A percentile compares a stretch with the other conserved stretches of the same genome.
Conservation (phyloP, 2,888 invertebrate species). For the Gymnocheta viridis region DNA sequence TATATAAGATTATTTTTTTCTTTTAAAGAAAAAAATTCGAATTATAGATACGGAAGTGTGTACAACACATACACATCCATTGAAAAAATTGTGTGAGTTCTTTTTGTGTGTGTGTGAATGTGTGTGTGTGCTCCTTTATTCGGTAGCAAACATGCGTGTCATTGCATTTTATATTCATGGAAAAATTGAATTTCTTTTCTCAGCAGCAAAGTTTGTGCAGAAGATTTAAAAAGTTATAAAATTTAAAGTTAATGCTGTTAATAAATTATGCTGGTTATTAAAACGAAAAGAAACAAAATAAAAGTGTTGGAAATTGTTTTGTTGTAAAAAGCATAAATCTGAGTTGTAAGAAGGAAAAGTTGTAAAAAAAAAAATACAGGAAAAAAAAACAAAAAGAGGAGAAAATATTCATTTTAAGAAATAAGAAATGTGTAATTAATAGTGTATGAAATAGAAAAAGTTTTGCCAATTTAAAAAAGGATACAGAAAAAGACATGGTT, state of each 20-base stretch:
- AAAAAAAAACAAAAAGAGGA: background rate
- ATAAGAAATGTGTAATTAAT: constrained; percentile 40
- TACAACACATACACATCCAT: no score
- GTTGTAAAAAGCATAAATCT: constrained; percentile 5
- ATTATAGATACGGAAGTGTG: no score
- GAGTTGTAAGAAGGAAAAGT: background rate
- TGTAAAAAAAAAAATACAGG: no score
- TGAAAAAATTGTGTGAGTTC: background rate
- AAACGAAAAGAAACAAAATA: background rate
- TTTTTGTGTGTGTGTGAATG: background rate
- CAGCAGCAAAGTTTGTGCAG: constrained; percentile 28
- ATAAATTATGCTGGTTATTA: constrained; percentile 58
- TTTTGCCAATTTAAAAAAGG: background rate
- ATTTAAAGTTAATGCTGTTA: constrained; percentile 48
- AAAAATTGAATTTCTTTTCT: constrained; percentile 30
- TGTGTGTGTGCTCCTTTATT: background rate
- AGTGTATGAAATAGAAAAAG: constrained; percentile 45
- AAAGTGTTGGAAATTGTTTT: constrained; percentile 24
- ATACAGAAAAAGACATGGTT: background rate
- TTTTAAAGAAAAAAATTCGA: background rate
- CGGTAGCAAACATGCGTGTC: constrained; percentile 43
- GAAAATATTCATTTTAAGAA: constrained; percentile 10
- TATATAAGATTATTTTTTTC: no score
- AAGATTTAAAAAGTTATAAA: constrained; percentile 58
- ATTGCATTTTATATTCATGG: constrained; percentile 50